Percentiles rank a stretch among this genome's conserved stretches.
phyloP scores from a whole-genome alignment of 2,113 vertebrate species.

The Mus musculus region DNA sequence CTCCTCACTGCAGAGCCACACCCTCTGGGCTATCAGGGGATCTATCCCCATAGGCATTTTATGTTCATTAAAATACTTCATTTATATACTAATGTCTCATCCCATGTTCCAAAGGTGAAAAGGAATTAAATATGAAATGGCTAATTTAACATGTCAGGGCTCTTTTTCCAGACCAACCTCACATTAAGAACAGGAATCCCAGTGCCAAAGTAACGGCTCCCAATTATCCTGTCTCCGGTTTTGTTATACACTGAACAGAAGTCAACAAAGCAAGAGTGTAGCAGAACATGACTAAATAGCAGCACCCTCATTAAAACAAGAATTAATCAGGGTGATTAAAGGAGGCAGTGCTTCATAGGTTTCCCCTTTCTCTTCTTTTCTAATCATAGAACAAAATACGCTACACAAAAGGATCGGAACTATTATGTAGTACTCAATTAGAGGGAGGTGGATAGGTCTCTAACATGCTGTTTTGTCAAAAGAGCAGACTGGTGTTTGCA shows the following conservation, averaged over 20 bases:
- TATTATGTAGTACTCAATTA: conserved; percentile 90
- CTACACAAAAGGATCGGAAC: conserved; percentile 88
- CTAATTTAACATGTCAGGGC: conserved; percentile 88
- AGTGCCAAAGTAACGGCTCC: conserved; percentile 87
- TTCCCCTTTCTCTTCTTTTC: conserved; percentile 82
- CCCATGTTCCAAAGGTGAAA: conserved; percentile 78
- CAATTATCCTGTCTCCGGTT: conserved; percentile 92
- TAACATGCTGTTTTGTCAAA: conserved; percentile 86
- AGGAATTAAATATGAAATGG: conserved; percentile 86
- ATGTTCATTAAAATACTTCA: conserved; percentile 86
- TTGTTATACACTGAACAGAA: conserved; percentile 90
- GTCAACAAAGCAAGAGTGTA: conserved; percentile 88
- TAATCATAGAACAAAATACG: conserved; percentile 89
- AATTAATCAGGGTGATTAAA: conserved; percentile 96
- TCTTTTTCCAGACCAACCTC: conserved; percentile 94
- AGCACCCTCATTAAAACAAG: conserved; percentile 90
- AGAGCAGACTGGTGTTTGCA: conserved; percentile 86
- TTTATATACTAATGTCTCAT: conserved; percentile 82
- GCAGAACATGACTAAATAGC: conserved; percentile 88
- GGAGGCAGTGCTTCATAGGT: conserved; percentile 83
- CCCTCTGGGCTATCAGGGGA: not conserved
- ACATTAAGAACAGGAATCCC: conserved; percentile 94
- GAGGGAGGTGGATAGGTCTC: conserved; percentile 89
- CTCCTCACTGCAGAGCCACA: not conserved
- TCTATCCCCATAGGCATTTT: not conserved